Evolutionary conservation across 2,888 invertebrate species (phyloP).

Genomic region (Ariolimax columbianus): DNA sequence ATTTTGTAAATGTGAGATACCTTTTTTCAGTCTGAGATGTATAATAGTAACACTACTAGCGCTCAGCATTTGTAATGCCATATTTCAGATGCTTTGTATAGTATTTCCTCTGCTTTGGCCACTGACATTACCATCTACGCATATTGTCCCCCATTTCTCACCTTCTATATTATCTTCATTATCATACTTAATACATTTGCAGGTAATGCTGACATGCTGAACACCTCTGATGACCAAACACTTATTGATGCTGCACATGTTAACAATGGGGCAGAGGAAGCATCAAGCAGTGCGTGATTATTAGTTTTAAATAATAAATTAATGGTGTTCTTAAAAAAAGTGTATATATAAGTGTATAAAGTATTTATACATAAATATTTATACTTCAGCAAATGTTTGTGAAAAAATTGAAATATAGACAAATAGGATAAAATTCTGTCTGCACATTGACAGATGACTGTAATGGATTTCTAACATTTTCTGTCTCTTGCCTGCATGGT

Average conservation of each 20-base stretch:
- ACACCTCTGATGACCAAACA: neutral
- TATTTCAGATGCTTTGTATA: too few relatives aligned
- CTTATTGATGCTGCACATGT: conserved; percentile 9
- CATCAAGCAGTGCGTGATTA: conserved; percentile 1
- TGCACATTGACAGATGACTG: neutral
- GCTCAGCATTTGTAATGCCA: too few relatives aligned
- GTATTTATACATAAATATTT: neutral
- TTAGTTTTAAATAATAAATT: neutral
- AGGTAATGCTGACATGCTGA: neutral
- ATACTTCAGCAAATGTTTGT: neutral
- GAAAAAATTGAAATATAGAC: neutral
- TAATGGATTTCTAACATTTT: too few relatives aligned
- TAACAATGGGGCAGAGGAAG: neutral
- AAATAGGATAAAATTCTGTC: neutral
- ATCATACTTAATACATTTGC: neutral
- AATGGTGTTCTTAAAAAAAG: neutral
- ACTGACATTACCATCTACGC: neutral
- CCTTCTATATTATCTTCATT: too few relatives aligned
- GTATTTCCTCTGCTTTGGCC: too few relatives aligned
- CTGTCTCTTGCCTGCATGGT: too few relatives aligned
- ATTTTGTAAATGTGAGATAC: too few relatives aligned
- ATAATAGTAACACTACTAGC: too few relatives aligned
- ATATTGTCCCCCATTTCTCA: neutral
- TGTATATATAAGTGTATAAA: neutral
- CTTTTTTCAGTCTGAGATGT: too few relatives aligned